A percentile compares a stretch with the other conserved stretches of the same genome.
Conservation (phyloP, 2,797 vertebrate species). For the Diglossa cyanea region DNA sequence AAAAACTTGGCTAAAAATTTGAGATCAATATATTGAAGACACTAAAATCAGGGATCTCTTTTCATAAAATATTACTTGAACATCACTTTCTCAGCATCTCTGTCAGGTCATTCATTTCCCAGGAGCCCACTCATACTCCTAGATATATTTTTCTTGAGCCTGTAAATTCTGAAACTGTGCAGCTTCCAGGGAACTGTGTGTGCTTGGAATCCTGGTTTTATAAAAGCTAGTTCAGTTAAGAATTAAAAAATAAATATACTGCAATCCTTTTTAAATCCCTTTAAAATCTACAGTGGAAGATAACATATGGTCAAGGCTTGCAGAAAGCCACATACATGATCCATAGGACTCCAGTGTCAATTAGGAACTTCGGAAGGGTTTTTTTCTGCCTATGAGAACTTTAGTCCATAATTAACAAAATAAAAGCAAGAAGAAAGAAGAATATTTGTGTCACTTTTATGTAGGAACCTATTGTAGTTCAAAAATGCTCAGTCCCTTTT, state of each 20-base stretch:
- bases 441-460: neutral
- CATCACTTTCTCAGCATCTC: neutral
- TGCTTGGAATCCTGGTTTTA: neutral
- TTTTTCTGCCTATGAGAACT: neutral
- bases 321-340: neutral
- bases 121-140: neutral
- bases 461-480: too few relatives aligned
- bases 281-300: neutral
- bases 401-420: neutral
- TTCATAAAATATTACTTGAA: neutral
- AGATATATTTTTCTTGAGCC: neutral
- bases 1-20: neutral
- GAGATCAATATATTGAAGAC: neutral
- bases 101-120: neutral
- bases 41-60: neutral
- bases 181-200: neutral
- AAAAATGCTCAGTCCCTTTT: neutral
- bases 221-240: neutral
- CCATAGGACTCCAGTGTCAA: neutral
- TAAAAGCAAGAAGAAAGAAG: neutral
- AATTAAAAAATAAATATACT: neutral
- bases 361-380: neutral
- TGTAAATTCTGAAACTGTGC: neutral
- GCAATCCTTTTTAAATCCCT: fast-evolving
- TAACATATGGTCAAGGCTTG: neutral